phyloP scores from a whole-genome alignment of 2,113 vertebrate genomes.

The Tylochromis polylepis region DNA sequence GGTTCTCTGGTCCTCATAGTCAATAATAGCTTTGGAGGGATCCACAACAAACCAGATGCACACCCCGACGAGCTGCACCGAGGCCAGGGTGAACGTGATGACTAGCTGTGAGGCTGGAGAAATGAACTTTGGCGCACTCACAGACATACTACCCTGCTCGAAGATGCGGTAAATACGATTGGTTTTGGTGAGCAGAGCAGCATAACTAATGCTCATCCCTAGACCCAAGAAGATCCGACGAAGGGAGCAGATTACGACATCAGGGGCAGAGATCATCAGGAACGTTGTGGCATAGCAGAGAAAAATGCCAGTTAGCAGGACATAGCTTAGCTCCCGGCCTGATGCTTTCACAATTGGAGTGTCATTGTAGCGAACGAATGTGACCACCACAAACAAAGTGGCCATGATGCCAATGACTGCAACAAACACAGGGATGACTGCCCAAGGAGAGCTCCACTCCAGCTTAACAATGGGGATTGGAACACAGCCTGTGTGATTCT shows the following conservation, averaged over 20 bases:
- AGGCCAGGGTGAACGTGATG: conserved; percentile 74
- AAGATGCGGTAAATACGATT: conserved; percentile 78
- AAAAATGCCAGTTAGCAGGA: conserved; percentile 76
- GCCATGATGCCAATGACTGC: conserved; percentile 74
- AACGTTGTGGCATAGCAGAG: conserved; percentile 77
- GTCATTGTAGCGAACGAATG: conserved; percentile 75
- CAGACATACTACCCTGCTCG: conserved; percentile 72
- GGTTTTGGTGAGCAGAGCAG: conserved; percentile 75
- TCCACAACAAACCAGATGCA: conserved; percentile 74
- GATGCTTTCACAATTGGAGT: conserved; percentile 77
- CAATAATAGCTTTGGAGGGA: conserved; percentile 73
- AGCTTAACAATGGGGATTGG: conserved; percentile 73
- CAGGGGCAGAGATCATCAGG: conserved; percentile 75
- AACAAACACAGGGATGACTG: conserved; percentile 73
- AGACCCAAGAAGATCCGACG: conserved; percentile 75
- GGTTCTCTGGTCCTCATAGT: conserved; percentile 75
- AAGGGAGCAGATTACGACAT: conserved; percentile 72
- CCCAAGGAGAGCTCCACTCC: conserved; percentile 79
- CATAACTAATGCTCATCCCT: conserved; percentile 80
- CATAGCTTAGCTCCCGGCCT: conserved; percentile 75
- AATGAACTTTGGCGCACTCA: conserved; percentile 73
- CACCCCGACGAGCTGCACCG: conserved; percentile 75
- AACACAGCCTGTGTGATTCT: conserved; percentile 73
- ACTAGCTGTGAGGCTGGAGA: conserved; percentile 73
- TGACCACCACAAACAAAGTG: conserved; percentile 73